Conservation (phyloP, 2,888 invertebrate species). For the Gortyna flavago region DNA sequence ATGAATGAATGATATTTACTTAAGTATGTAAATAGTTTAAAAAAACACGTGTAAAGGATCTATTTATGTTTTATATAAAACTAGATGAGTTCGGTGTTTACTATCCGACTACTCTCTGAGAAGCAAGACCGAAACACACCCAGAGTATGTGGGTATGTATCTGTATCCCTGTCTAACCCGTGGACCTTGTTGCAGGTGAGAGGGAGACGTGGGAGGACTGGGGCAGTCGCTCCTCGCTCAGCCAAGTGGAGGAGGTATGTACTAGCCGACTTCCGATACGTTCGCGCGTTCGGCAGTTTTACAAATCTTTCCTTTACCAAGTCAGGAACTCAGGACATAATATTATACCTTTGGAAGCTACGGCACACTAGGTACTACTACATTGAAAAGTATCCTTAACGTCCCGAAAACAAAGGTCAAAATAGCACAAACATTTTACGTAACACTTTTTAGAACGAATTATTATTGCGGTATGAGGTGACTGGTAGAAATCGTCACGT, state of each 20-base stretch:
- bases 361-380: no score
- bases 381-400: no score
- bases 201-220: conserved; percentile 85
- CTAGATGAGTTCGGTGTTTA: neutral
- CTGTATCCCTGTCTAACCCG: neutral
- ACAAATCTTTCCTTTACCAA: neutral
- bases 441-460: no score
- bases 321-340: no score
- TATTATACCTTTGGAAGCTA: no score
- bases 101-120: neutral
- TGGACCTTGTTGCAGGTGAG: conserved; percentile 74
- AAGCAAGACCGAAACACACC: neutral
- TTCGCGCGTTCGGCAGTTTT: neutral
- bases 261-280: neutral
- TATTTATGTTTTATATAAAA: neutral
- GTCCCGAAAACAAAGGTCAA: no score
- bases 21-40: no score
- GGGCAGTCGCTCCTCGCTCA: conserved; percentile 83
- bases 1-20: no score
- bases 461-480: no score
- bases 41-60: neutral
- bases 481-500: no score
- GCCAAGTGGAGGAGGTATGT: conserved; percentile 83
- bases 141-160: neutral
- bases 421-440: no score